Conservation (phyloP, 1,140 invertebrate species). For the Drosophila equinoxialis region DNA sequence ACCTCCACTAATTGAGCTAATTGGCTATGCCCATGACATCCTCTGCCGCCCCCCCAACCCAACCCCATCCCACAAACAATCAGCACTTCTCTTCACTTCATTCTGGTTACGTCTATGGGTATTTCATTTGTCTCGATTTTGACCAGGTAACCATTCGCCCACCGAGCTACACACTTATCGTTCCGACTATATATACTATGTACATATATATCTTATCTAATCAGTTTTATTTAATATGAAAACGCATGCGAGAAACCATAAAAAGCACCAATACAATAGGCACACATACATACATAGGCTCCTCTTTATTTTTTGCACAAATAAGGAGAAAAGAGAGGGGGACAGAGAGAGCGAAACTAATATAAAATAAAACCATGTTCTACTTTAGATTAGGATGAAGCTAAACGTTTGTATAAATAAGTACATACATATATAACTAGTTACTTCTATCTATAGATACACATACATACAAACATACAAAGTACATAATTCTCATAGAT, state of each 20-base stretch:
- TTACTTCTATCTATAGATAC: background rate
- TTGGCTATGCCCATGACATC: conserved; percentile 54
- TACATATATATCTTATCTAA: conserved; percentile 65
- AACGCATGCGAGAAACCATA: conserved; percentile 69
- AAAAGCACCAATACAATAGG: conserved; percentile 39
- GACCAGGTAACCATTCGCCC: conserved; percentile 46
- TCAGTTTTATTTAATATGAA: conserved; percentile 74
- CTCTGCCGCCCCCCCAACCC: conserved; percentile 8
- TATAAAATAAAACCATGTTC: background rate
- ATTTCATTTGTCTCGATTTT: conserved; percentile 11
- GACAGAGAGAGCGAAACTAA: conserved; percentile 15
- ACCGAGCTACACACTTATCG: conserved; percentile 58
- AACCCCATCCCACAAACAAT: no score
- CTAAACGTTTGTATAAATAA: background rate
- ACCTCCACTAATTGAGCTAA: conserved; percentile 75
- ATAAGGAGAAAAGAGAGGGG: conserved; percentile 29
- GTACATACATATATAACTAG: background rate
- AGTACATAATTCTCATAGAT: background rate
- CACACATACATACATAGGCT: conserved; percentile 18
- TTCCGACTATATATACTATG: conserved; percentile 37
- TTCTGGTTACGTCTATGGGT: conserved; percentile 41
- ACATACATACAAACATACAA: background rate
- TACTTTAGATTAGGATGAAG: background rate
- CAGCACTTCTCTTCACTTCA: conserved; percentile 9
- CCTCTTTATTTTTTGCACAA: conserved; percentile 41